Evolutionary conservation across 1,140 invertebrate genomes (phyloP), one percentile per base, ranked within the genome.

Genomic region (Helicorthomorpha holstii): DNA sequence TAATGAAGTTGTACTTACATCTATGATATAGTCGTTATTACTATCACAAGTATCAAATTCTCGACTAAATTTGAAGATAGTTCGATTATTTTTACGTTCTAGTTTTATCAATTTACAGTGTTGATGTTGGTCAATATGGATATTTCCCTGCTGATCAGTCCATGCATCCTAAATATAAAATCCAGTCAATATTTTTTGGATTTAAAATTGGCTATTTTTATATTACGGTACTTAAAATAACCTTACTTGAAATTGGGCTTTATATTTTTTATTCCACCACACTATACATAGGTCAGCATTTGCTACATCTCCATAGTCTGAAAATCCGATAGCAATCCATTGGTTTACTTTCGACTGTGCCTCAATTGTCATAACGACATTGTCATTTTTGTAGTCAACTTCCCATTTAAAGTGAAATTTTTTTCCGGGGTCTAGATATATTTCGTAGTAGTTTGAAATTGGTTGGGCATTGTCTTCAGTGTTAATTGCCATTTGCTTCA

Each of bases 261-360:
- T 68, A 24, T 74, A 72, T 55, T 74, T 75, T 69, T 75, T 77
- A 61, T 83, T 77, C 2, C 72, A 71, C 81, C 83, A 88, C 27
- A 90, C 72, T 12, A 95, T 65, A 59, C 88, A 92, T 54, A 88
- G 79, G 72, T 96, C 92, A 1, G 87, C 83, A 41, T 79, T 76
- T 26, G 73, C 73, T 0, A 76, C 51, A 38, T 82, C 73, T 2
- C 92, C 93, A 57, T 87, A 80, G 62, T 92, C 79, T 0, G 92
- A 96, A 69, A 96, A 96, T 27, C 93, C 93, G 48, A 94, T 61
- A 1, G 85, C 83, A 56, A 93, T 79, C 85, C 85, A 91, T 22
- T 51, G 52, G 29, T 58, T 59, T 7, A 52, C 42, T 7, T 51
- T 22, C 14, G 57, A 23, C 16, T 55, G 34, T 3, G 57, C 48